phyloP scores from a whole-genome alignment of 2,113 vertebrate genomes.

The Triplophysa dalaica region DNA sequence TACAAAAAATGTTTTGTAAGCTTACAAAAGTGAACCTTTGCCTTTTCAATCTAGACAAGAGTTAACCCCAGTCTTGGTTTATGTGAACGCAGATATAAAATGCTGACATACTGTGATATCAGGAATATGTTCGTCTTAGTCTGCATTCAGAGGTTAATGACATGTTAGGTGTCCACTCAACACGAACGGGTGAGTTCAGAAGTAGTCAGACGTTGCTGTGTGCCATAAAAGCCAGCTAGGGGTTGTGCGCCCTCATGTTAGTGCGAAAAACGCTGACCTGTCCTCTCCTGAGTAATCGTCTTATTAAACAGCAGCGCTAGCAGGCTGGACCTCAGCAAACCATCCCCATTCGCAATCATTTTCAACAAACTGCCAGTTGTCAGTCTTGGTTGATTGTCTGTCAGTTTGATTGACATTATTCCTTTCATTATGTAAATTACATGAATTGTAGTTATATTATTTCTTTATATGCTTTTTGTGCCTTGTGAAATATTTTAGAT shows the following conservation, averaged over 20 bases:
- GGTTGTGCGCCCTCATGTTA: conserved; percentile 23
- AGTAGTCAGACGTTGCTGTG: conserved; percentile 8
- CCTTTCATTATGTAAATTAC: too few species aligned
- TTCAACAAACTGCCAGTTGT: background rate
- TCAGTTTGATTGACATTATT: background rate
- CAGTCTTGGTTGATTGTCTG: background rate
- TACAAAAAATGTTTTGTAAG: background rate
- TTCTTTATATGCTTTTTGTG: too few species aligned
- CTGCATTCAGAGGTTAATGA: conserved; percentile 14
- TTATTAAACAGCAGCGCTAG: conserved; percentile 43
- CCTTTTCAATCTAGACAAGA: background rate
- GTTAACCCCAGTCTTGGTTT: background rate
- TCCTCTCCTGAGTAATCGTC: conserved; percentile 41
- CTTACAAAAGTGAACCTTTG: background rate
- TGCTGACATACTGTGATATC: background rate
- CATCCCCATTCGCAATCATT: conserved; percentile 14
- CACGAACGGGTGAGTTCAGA: background rate
- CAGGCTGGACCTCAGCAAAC: conserved; percentile 25
- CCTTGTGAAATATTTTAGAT: too few species aligned
- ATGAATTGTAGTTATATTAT: too few species aligned
- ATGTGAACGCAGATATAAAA: background rate
- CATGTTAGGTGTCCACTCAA: conserved; percentile 23
- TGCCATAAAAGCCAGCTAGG: conserved; percentile 10
- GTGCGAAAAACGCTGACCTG: conserved; percentile 37
- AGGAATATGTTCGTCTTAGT: background rate